Conservation (phyloP, 2,888 invertebrate species). For the Rhopalosiphum nymphaeae region DNA sequence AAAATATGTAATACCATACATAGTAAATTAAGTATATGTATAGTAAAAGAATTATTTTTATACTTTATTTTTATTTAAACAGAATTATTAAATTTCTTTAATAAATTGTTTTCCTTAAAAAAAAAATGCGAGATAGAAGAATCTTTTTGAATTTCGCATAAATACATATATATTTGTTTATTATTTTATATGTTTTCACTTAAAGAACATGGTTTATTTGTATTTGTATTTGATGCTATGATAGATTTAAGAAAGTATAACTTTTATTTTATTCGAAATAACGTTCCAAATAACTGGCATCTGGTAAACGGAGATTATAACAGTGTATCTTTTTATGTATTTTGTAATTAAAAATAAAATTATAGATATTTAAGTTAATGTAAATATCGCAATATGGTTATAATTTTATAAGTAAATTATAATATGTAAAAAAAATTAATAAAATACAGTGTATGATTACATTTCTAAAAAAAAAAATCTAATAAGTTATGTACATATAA, state of each 20-base stretch:
- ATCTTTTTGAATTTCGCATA: neutral
- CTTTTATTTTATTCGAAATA: neutral
- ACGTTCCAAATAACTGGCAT: neutral
- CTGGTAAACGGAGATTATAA: neutral
- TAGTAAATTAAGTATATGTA: neutral
- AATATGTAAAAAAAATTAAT: neutral
- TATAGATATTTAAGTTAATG: neutral
- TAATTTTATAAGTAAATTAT: neutral
- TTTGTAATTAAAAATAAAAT: neutral
- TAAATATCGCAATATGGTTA: neutral
- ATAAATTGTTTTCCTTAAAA: neutral
- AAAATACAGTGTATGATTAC: neutral
- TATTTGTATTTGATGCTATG: neutral
- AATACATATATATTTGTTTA: conserved; percentile 9
- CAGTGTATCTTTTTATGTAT: neutral
- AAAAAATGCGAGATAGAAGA: neutral
- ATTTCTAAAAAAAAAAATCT: neutral
- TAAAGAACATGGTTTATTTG: neutral
- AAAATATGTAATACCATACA: neutral
- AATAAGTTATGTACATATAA: neutral
- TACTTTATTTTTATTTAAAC: neutral
- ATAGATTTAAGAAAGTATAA: neutral
- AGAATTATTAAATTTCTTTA: conserved; percentile 23
- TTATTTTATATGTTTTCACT: neutral
- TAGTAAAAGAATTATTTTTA: neutral